Conservation (phyloP, 2,113 vertebrate genomes). For the Ciconia stormi region DNA sequence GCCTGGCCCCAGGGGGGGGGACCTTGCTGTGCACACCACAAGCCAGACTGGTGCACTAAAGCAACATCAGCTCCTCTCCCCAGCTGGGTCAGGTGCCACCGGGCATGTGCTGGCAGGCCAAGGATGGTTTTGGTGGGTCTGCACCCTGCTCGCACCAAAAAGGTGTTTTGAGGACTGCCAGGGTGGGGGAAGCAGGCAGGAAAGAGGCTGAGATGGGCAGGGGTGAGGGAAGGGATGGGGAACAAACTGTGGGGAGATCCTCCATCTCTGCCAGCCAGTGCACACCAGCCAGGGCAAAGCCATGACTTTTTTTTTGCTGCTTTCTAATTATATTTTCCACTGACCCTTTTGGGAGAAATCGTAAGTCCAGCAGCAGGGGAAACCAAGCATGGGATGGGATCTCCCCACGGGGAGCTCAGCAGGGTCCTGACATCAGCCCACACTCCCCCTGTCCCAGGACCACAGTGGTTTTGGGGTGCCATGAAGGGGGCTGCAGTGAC, state of each 20-base stretch:
- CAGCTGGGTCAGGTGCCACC: too few species aligned
- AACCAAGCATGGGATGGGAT: background rate
- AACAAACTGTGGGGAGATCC: background rate
- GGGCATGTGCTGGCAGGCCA: too few species aligned
- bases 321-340: background rate
- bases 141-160: background rate
- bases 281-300: background rate
- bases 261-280: background rate
- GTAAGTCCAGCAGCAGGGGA: fast-evolving
- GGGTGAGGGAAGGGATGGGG: background rate
- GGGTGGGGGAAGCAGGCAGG: background rate
- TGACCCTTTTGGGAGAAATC: background rate
- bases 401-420: background rate
- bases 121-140: fast-evolving
- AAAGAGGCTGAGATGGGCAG: background rate
- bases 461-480: background rate
- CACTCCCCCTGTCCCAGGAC: background rate
- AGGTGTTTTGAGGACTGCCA: background rate
- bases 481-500: background rate
- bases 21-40: background rate
- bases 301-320: background rate
- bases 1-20: fast-evolving
- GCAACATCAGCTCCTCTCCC: background rate
- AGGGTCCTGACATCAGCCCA: background rate
- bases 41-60: fast-evolving